Conservation (phyloP, 2,113 vertebrate genomes). For the Gobius niger region DNA sequence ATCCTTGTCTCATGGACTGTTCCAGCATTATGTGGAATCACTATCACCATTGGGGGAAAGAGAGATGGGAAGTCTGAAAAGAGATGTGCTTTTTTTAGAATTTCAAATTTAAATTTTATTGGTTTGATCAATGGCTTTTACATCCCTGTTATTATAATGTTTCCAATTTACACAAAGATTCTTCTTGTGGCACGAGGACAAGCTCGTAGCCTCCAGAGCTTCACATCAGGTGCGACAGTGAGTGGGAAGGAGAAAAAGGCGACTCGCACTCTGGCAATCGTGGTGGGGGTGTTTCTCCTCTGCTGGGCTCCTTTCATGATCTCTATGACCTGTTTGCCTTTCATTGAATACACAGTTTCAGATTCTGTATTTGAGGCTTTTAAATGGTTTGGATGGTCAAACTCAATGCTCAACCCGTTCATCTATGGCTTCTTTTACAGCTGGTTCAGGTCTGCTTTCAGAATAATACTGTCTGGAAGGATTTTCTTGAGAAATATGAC, state of each 20-base stretch:
- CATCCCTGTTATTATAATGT: slow-evolving; percentile 28
- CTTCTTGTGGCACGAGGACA: slow-evolving; percentile 42
- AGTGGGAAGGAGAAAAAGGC: slow-evolving; percentile 38
- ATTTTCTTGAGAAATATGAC: slow-evolving; percentile 26
- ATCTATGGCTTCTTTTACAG: slow-evolving; percentile 46
- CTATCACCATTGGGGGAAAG: slow-evolving; percentile 12
- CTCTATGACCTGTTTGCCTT: slow-evolving; percentile 9
- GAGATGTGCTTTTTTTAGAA: slow-evolving; percentile 5
- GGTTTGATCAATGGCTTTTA: slow-evolving; percentile 31
- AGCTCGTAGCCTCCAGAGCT: slow-evolving; percentile 26
- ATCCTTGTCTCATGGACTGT: slow-evolving; percentile 80
- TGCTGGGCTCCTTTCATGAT: slow-evolving; percentile 26
- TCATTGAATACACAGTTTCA: background rate
- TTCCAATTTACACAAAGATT: slow-evolving; percentile 44
- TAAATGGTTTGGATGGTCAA: no score
- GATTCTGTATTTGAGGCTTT: slow-evolving; percentile 8
- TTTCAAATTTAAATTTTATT: background rate
- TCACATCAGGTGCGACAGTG: slow-evolving; percentile 8
- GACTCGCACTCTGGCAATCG: slow-evolving; percentile 32
- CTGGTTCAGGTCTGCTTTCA: slow-evolving; percentile 39
- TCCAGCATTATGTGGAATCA: slow-evolving; percentile 77
- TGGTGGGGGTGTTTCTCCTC: slow-evolving; percentile 27
- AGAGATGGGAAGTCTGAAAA: background rate
- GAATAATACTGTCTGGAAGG: slow-evolving; percentile 35
- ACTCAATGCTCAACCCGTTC: no score